Conservation (phyloP, 2,113 vertebrate genomes). For the Cisticola juncidis region DNA sequence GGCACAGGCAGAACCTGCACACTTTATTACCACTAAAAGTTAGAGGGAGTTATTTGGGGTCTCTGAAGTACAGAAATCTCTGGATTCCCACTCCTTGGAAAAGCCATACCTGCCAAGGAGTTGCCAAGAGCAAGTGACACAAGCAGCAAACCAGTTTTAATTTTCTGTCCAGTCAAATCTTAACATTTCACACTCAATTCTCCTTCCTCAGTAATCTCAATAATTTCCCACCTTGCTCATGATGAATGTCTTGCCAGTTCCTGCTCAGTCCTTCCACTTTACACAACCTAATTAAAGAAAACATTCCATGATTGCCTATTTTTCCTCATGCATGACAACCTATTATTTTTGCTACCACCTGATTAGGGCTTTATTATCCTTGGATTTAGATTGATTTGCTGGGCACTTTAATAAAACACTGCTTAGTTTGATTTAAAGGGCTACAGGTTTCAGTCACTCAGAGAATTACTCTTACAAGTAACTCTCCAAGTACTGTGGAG, state of each 20-base stretch:
- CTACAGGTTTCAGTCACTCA: conserved; percentile 85
- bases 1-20: not conserved
- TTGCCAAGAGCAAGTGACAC: conserved; percentile 49
- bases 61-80: not conserved
- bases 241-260: conserved; percentile 96
- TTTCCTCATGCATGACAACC: conserved; percentile 99
- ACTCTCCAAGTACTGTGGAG: conserved; percentile 55
- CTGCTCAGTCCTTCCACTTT: conserved; percentile 93
- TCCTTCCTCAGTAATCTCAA: conserved; percentile 91
- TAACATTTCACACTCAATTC: conserved; percentile 81
- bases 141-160: conserved; percentile 65
- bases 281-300: conserved; percentile 99
- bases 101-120: conserved; percentile 62
- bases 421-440: conserved; percentile 94
- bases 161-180: conserved; percentile 79
- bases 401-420: conserved; percentile 98
- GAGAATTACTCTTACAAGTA: conserved; percentile 88
- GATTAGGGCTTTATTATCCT: conserved; percentile 99
- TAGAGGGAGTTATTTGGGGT: not conserved
- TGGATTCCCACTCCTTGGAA: not conserved
- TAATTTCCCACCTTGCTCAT: conserved; percentile 99
- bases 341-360: conserved; percentile 99
- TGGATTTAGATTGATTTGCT: conserved; percentile 99
- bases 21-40: not conserved
- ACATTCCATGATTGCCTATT: conserved; percentile 99